These are phyloP conservation scores for Uria lomvia DNA, from an alignment of 2,113 vertebrate species.

Conservation along the genomic window DNA sequence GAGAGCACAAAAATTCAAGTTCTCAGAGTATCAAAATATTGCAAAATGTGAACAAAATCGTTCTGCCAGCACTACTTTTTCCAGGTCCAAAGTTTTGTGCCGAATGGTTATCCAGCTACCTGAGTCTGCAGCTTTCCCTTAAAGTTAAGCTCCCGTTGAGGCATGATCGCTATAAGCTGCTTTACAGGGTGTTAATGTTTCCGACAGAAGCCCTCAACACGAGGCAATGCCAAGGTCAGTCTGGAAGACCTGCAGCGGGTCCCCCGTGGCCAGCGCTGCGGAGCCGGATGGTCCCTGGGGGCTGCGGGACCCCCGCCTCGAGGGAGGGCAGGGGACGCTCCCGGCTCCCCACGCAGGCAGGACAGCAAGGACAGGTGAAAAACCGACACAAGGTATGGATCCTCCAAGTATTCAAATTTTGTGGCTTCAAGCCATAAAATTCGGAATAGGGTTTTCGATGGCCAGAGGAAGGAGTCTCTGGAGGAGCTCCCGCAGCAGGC, in stretches of 20 bases:
- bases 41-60: fast-evolving
- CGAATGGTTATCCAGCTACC: not conserved
- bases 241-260: fast-evolving
- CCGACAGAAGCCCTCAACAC: not conserved
- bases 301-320: not conserved
- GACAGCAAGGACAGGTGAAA: too few species aligned
- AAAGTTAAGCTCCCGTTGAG: not conserved
- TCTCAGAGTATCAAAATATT: not conserved
- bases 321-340: not conserved
- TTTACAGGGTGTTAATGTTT: fast-evolving
- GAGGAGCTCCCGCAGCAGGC: not conserved
- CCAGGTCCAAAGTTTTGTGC: not conserved
- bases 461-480: not conserved
- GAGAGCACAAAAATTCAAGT: not conserved
- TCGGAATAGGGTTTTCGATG: fast-evolving
- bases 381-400: fast-evolving
- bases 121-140: not conserved
- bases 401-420: not conserved
- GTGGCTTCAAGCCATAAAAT: too few species aligned
- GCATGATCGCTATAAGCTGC: not conserved
- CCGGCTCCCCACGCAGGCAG: fast-evolving
- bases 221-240: not conserved
- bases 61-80: not conserved
- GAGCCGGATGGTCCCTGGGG: fast-evolving
- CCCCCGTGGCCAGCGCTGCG: fast-evolving